A percentile compares a stretch with the other conserved stretches of the same genome.
Conservation (phyloP, 2,113 vertebrate species). For the Balaeniceps rex region DNA sequence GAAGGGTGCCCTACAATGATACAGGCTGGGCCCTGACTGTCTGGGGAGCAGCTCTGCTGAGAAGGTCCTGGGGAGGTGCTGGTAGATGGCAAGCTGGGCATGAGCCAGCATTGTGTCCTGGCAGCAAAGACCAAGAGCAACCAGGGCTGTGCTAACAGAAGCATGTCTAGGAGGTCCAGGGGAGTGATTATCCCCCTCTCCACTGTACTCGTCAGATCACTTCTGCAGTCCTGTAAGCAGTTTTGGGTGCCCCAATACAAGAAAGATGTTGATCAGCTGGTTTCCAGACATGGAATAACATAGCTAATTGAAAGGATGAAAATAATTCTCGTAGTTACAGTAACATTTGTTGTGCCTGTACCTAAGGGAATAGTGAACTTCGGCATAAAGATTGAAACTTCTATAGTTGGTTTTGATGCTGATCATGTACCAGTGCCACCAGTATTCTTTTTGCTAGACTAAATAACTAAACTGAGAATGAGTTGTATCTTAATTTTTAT, state of each 20-base stretch:
- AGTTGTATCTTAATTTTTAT: background rate
- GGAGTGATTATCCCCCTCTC: background rate
- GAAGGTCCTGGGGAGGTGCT: background rate
- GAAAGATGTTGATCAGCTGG: background rate
- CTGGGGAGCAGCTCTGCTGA: background rate
- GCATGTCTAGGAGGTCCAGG: rapidly evolving
- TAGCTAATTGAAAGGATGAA: background rate
- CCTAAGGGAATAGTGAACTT: background rate
- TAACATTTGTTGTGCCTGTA: background rate
- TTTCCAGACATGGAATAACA: background rate
- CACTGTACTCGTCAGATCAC: background rate
- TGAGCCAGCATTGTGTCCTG: background rate
- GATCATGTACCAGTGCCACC: background rate
- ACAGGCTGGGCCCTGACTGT: background rate
- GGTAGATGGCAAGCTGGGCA: background rate
- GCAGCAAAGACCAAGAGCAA: background rate
- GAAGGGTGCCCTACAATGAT: background rate
- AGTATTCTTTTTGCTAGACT: background rate
- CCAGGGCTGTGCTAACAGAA: background rate
- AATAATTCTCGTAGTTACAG: background rate
- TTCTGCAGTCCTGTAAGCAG: background rate
- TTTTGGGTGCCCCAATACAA: background rate
- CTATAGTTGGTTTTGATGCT: background rate
- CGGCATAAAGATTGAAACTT: rapidly evolving
- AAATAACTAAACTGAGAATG: background rate